Conservation (phyloP, 1,140 invertebrate genomes). For the Drosophila yakuba region DNA sequence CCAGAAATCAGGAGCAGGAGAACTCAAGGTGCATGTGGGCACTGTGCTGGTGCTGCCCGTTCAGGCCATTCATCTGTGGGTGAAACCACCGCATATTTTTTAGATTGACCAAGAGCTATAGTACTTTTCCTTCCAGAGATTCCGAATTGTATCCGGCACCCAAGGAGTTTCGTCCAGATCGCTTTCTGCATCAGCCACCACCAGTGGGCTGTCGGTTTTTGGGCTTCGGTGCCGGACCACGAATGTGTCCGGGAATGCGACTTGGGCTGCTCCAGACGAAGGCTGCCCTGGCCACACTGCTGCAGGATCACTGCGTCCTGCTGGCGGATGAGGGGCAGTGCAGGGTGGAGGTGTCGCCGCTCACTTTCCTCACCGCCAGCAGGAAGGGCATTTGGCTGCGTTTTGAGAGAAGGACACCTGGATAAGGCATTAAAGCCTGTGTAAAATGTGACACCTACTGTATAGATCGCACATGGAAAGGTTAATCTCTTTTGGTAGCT, state of each 20-base stretch:
- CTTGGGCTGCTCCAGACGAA: conserved; percentile 86
- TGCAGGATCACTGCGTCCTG: conserved; percentile 41
- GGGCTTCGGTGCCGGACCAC: conserved; percentile 90
- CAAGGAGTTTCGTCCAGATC: conserved; percentile 86
- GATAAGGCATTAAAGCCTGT: no score
- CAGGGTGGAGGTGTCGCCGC: conserved; percentile 42
- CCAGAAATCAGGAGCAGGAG: conserved; percentile 12
- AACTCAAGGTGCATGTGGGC: not conserved
- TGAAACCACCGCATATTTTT: not conserved
- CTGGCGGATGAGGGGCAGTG: not conserved
- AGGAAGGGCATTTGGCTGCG: conserved; percentile 56
- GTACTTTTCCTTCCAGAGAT: conserved; percentile 81
- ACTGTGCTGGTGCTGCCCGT: conserved; percentile 62
- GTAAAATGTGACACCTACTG: no score
- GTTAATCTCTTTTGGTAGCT: no score
- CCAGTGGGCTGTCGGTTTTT: conserved; percentile 86
- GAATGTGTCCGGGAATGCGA: conserved; percentile 89
- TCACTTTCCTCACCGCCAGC: conserved; percentile 57
- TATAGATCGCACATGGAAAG: no score
- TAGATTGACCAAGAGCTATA: not conserved
- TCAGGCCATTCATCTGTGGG: conserved; percentile 65
- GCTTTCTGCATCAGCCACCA: conserved; percentile 86
- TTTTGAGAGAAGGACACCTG: conserved; percentile 14
- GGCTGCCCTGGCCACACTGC: conserved; percentile 78
- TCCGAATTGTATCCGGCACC: conserved; percentile 87